Conservation (phyloP, 2,113 vertebrate species). For the Petromus typicus region DNA sequence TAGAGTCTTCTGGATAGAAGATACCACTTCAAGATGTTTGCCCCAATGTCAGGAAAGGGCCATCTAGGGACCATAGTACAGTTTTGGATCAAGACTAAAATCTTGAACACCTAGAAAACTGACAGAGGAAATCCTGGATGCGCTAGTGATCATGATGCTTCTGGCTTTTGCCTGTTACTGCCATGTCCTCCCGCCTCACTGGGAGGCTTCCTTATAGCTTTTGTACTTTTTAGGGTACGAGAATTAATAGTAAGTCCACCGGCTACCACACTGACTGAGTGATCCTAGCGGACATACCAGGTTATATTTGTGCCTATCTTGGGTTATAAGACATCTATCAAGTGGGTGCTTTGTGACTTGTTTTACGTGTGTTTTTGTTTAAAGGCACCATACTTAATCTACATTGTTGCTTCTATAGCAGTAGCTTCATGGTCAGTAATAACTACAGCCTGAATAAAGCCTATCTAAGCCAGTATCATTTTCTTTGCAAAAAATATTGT, state of each 20-base stretch:
- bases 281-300: background rate
- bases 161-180: background rate
- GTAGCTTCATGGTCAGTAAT: background rate
- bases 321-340: background rate
- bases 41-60: background rate
- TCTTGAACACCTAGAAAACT: background rate
- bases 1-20: background rate
- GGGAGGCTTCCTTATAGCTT: background rate
- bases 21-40: background rate
- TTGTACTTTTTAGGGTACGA: background rate
- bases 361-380: background rate
- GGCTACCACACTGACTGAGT: background rate
- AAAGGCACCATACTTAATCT: background rate
- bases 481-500: background rate
- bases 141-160: no score
- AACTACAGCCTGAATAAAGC: background rate
- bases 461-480: background rate
- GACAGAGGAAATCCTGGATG: background rate
- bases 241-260: background rate
- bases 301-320: background rate
- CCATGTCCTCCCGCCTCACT: background rate
- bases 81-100: background rate
- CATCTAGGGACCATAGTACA: background rate
- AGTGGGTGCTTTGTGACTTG: background rate
- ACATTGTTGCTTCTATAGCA: no score